Evolutionary conservation across 2,888 invertebrate species (phyloP).

Genomic region (Xestoiulus laeticollis): DNA sequence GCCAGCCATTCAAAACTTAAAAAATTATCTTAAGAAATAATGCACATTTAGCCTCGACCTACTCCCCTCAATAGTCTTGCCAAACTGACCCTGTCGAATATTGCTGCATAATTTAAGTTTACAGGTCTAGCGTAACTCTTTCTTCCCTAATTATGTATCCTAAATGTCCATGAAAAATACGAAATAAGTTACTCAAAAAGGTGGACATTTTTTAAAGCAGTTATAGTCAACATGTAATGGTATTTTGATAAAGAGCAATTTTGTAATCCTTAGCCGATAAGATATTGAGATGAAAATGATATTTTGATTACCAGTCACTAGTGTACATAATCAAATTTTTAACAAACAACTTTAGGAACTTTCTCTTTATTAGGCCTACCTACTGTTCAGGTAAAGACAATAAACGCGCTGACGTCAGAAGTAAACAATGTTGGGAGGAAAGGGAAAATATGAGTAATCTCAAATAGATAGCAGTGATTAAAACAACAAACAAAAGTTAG

Average conservation of each 20-base stretch:
- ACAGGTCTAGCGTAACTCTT: neutral
- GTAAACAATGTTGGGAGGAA: neutral
- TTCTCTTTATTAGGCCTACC: neutral
- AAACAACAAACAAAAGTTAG: neutral
- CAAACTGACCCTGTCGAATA: slow-evolving; percentile 1
- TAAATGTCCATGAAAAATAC: no score
- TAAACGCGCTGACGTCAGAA: neutral
- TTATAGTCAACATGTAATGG: neutral
- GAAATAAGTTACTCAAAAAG: neutral
- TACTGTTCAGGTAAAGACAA: neutral
- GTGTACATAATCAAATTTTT: neutral
- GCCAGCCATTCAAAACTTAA: neutral
- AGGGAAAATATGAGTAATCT: neutral
- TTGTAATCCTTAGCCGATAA: neutral
- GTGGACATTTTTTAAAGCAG: neutral
- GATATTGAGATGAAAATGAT: no score
- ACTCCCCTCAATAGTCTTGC: slow-evolving; percentile 9
- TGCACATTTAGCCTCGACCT: slow-evolving; percentile 12
- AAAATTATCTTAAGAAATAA: neutral
- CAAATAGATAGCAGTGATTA: neutral
- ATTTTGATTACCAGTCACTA: no score
- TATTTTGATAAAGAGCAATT: neutral
- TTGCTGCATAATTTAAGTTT: neutral
- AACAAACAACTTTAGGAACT: neutral
- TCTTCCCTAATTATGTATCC: neutral